A percentile compares a stretch with the other conserved stretches of the same genome.
phyloP scores from a whole-genome alignment of 2,113 vertebrate genomes.

The Rhea americana region DNA sequence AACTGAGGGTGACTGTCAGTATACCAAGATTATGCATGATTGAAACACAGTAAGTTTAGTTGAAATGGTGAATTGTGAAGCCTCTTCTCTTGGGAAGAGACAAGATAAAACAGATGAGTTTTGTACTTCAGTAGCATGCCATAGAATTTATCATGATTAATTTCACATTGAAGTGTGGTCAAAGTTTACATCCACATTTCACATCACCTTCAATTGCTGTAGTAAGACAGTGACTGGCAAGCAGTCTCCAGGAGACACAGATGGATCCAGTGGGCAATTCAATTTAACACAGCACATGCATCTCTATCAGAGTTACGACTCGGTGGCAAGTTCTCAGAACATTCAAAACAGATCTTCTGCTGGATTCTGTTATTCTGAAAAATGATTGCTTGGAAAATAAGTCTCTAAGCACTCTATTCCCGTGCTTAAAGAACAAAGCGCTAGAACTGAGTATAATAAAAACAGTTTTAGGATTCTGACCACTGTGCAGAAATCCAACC shows the following conservation, averaged over 20 bases:
- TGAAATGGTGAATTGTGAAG: conserved; percentile 59
- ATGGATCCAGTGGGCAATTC: conserved; percentile 68
- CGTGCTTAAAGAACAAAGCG: conserved; percentile 59
- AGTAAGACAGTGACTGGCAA: conserved; percentile 68
- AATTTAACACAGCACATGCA: conserved; percentile 27
- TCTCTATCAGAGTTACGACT: conserved; percentile 44
- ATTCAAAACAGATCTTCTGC: conserved; percentile 49
- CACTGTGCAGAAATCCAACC: conserved; percentile 56
- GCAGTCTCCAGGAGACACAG: conserved; percentile 60
- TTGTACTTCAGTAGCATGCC: conserved; percentile 79
- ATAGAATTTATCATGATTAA: conserved; percentile 67
- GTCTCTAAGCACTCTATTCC: conserved; percentile 68
- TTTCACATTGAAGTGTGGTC: conserved; percentile 80
- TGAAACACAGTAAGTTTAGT: conserved; percentile 53
- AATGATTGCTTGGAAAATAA: conserved; percentile 66
- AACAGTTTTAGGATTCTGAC: conserved; percentile 66
- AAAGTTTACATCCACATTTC: conserved; percentile 69
- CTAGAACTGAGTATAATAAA: conserved; percentile 66
- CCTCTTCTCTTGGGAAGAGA: conserved; percentile 57
- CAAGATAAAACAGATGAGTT: conserved; percentile 47
- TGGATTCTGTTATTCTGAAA: conserved; percentile 70
- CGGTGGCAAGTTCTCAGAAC: conserved; percentile 53
- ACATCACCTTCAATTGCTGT: conserved; percentile 71
- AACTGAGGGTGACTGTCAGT: conserved; percentile 60
- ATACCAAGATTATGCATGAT: conserved; percentile 60